Percentiles rank a stretch among this genome's conserved stretches.
These are phyloP conservation scores for Tethea ocularis DNA, from an alignment of 2,888 invertebrate genomes.

Conservation along the genomic window DNA sequence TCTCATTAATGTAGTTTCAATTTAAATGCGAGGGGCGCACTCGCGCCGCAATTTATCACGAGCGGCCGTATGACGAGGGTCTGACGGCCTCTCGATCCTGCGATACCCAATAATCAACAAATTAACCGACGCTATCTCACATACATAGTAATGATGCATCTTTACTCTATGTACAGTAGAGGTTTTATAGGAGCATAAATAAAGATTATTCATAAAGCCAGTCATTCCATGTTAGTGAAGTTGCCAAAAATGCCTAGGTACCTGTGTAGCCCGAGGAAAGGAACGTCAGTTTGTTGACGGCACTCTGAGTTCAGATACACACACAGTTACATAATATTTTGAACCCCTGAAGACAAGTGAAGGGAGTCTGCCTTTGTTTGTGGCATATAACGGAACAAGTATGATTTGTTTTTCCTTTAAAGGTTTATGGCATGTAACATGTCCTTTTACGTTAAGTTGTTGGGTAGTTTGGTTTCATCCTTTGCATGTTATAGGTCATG, in stretches of 20 bases:
- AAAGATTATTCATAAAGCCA: not conserved
- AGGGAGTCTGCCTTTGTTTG: too few species aligned
- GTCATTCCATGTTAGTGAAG: not conserved
- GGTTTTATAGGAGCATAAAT: not conserved
- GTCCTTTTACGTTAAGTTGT: too few species aligned
- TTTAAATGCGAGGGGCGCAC: slow-evolving; percentile 21
- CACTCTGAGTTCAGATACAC: too few species aligned
- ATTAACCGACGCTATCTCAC: slow-evolving; percentile 15
- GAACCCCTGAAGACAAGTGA: too few species aligned
- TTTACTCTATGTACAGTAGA: not conserved
- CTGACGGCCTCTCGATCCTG: slow-evolving; percentile 3
- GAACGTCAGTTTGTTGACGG: not conserved
- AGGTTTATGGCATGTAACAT: too few species aligned
- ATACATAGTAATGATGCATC: not conserved
- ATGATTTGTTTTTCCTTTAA: too few species aligned
- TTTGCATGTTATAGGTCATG: too few species aligned
- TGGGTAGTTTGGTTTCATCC: too few species aligned
- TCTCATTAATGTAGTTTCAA: slow-evolving; percentile 31
- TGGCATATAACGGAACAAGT: too few species aligned
- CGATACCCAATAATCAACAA: slow-evolving; percentile 24
- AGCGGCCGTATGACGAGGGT: slow-evolving; percentile 22
- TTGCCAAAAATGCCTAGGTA: not conserved
- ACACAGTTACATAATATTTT: too few species aligned
- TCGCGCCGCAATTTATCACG: slow-evolving; percentile 18
- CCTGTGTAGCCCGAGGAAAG: not conserved